phyloP scores from a whole-genome alignment of 2,113 vertebrate genomes.

The Scopus umbretta region DNA sequence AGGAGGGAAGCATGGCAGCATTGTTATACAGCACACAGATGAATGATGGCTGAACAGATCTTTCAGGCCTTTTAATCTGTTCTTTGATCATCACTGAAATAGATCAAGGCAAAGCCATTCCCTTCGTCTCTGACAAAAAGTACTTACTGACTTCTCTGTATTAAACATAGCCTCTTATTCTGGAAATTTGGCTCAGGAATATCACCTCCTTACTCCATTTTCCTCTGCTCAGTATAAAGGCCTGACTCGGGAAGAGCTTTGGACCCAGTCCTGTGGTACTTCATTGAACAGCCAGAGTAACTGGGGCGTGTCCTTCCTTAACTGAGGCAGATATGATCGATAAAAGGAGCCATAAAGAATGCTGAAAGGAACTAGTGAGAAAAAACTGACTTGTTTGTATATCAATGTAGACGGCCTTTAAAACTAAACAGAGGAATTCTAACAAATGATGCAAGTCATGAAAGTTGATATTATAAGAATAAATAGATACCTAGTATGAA shows the following conservation, averaged over 20 bases:
- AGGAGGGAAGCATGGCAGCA: not conserved
- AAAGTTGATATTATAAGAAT: slow-evolving; percentile 20
- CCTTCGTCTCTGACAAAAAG: not conserved
- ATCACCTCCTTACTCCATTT: not conserved
- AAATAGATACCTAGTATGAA: not conserved
- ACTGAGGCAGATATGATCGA: not conserved
- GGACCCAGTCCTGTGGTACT: not conserved
- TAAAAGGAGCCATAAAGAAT: not conserved
- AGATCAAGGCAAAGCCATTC: slow-evolving; percentile 26
- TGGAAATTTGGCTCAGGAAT: not conserved
- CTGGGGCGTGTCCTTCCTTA: not conserved
- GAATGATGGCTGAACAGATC: not conserved
- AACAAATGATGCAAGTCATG: slow-evolving; percentile 8
- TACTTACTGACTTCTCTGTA: not conserved
- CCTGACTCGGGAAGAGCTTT: not conserved
- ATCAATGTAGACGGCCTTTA: not conserved
- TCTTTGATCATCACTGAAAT: slow-evolving; percentile 31
- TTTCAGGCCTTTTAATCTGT: not conserved
- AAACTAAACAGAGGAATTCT: not conserved
- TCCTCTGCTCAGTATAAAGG: not conserved
- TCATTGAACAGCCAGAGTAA: not conserved
- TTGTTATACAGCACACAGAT: not conserved
- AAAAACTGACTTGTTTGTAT: not conserved
- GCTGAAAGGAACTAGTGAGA: not conserved
- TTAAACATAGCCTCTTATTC: not conserved